phyloP scores from a whole-genome alignment of 2,113 vertebrate species.

The Arvicanthis niloticus region DNA sequence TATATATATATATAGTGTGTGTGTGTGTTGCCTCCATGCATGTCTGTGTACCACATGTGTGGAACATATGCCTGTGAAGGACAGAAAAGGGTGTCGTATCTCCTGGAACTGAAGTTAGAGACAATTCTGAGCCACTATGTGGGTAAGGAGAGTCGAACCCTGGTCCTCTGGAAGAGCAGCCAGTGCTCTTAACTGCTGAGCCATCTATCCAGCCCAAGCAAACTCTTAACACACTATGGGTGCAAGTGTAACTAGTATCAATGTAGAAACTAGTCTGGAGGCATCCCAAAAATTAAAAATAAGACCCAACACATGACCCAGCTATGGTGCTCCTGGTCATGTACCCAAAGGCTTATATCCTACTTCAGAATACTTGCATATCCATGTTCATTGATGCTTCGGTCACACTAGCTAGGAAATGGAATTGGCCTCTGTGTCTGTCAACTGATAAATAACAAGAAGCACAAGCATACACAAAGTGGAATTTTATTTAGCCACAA shows the following conservation, averaged over 20 bases:
- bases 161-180: not conserved
- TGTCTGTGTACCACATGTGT: not conserved
- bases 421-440: too few relatives aligned
- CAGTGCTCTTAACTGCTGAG: not conserved
- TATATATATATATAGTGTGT: too few relatives aligned
- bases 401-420: too few relatives aligned
- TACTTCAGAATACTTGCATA: too few relatives aligned
- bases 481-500: too few relatives aligned
- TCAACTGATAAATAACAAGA: too few relatives aligned
- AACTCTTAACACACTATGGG: too few relatives aligned
- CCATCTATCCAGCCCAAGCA: not conserved
- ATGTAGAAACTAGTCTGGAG: too few relatives aligned
- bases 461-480: not conserved
- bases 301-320: not conserved
- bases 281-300: too few relatives aligned
- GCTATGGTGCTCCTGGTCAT: not conserved
- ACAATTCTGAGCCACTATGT: not conserved
- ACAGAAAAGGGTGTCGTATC: not conserved
- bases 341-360: not conserved
- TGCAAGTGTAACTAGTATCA: too few relatives aligned
- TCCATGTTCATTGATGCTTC: too few relatives aligned
- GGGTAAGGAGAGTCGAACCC: fast-evolving
- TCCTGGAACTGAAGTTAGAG: not conserved
- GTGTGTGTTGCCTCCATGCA: not conserved
- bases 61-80: not conserved